These are phyloP conservation scores for Ostrea edulis DNA, from an alignment of 1,140 invertebrate genomes.

Conservation along the genomic window DNA sequence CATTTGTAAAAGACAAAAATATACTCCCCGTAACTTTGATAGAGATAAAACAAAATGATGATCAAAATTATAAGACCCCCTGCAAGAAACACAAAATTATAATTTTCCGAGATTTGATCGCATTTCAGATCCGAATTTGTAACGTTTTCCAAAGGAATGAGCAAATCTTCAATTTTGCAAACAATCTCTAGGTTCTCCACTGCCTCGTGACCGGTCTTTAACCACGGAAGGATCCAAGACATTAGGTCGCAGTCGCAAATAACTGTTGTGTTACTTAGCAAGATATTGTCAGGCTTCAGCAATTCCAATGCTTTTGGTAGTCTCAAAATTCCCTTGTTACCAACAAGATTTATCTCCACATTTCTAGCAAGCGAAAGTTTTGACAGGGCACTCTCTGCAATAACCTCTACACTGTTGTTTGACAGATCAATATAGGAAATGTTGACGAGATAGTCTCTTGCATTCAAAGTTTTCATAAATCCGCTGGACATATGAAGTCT, in stretches of 20 bases:
- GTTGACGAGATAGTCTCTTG: background rate
- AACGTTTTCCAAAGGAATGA: background rate
- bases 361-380: background rate
- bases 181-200: background rate
- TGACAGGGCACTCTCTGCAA: background rate
- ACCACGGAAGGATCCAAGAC: background rate
- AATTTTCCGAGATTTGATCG: background rate
- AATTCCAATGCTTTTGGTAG: background rate
- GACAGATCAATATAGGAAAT: background rate
- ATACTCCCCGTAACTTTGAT: background rate
- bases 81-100: background rate
- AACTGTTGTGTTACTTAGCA: background rate
- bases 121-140: background rate
- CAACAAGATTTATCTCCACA: background rate
- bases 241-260: background rate
- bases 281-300: background rate
- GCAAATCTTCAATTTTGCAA: background rate
- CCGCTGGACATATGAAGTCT: background rate
- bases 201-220: too few relatives aligned
- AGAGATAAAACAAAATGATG: background rate
- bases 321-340: background rate
- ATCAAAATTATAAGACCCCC: background rate
- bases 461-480: background rate
- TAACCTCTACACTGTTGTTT: background rate
- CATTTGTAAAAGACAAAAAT: conserved; percentile 12